A percentile compares a stretch with the other conserved stretches of the same genome.
phyloP scores from a whole-genome alignment of 2,888 invertebrate species.

The Tenthredo scrophulariae region DNA sequence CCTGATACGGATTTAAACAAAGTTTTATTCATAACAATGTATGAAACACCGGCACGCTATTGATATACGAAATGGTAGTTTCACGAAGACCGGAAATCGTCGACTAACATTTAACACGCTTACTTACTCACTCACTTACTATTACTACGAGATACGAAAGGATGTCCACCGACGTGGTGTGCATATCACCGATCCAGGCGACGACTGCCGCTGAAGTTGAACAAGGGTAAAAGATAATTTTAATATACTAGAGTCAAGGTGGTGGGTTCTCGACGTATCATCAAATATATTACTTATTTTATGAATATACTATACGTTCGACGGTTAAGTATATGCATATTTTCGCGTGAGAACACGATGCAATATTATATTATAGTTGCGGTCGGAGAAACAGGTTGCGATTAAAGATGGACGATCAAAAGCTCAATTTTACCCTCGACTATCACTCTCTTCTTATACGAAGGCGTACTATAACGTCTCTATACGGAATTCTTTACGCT shows the following conservation, averaged over 20 bases:
- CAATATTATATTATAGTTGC: constrained; percentile 5
- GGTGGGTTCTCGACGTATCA: neutral
- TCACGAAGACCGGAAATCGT: neutral
- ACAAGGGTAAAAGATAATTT: constrained; percentile 65
- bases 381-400: constrained; percentile 6
- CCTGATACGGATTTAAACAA: neutral
- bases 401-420: constrained; percentile 23
- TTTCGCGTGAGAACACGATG: neutral
- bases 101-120: constrained; percentile 13
- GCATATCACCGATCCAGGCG: constrained; percentile 66
- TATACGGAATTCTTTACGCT: too few relatives aligned
- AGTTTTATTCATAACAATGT: neutral
- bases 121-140: neutral
- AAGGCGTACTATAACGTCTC: neutral
- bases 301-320: neutral
- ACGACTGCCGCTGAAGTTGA: constrained; percentile 64
- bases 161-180: constrained; percentile 72
- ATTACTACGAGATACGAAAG: constrained; percentile 3
- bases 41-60: neutral
- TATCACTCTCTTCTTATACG: neutral
- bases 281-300: neutral
- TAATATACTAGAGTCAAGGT: neutral
- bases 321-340: neutral
- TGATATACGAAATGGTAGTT: neutral
- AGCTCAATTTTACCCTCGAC: neutral